These are phyloP conservation scores for Distichodus sexfasciatus DNA, from an alignment of 2,797 vertebrate genomes.

Conservation along the genomic window DNA sequence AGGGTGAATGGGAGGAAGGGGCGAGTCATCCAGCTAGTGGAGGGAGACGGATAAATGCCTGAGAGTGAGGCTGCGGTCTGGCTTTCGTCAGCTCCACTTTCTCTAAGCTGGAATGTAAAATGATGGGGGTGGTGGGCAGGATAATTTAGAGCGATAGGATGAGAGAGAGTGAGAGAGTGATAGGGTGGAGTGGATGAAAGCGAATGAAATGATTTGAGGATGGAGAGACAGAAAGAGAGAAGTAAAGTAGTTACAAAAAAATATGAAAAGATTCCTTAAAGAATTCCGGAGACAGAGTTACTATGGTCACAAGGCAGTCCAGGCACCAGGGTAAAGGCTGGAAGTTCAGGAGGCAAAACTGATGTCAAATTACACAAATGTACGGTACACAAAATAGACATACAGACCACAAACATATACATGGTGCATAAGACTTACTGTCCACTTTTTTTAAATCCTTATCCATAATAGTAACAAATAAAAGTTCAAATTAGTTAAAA, in stretches of 20 bases:
- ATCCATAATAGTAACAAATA: too few relatives aligned
- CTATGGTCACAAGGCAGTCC: constrained; percentile 1
- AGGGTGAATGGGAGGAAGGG: constrained; percentile 8
- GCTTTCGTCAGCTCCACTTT: constrained; percentile 48
- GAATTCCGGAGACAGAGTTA: not conserved
- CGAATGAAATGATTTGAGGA: constrained; percentile 22
- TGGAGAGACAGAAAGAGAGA: constrained; percentile 12
- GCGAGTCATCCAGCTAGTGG: constrained; percentile 13
- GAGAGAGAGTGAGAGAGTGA: not conserved
- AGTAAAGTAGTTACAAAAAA: not conserved
- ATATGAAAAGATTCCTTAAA: constrained; percentile 4
- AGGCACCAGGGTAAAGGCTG: constrained; percentile 18
- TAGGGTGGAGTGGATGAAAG: not conserved
- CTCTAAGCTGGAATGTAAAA: constrained; percentile 41
- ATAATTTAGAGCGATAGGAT: constrained; percentile 31
- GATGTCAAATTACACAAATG: constrained; percentile 25
- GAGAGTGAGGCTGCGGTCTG: constrained; percentile 23
- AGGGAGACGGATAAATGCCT: not conserved
- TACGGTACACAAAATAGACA: not conserved
- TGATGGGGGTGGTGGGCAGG: constrained; percentile 15
- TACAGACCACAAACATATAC: constrained; percentile 1
- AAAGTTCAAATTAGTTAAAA: too few relatives aligned
- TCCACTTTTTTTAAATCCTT: too few relatives aligned
- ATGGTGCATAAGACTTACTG: too few relatives aligned
- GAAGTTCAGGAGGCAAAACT: not conserved